phyloP scores from a whole-genome alignment of 1,140 invertebrate genomes.

The Drosophila paulistorum region DNA sequence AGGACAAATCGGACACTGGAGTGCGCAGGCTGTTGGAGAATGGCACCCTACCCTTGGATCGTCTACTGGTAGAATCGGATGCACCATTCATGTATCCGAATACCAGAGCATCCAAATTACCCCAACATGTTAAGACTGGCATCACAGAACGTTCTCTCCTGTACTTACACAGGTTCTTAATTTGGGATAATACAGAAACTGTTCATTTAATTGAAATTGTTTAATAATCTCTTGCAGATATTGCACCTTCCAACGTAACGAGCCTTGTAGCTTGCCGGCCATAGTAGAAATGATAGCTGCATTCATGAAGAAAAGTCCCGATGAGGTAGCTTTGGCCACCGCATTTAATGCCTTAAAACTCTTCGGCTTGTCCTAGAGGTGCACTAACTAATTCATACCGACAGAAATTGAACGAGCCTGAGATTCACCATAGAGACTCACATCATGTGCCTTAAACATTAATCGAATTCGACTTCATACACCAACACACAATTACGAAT shows the following conservation, averaged over 20 bases:
- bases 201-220: not conserved
- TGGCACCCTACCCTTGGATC: slow-evolving; percentile 91
- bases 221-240: slow-evolving; percentile 85
- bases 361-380: slow-evolving; percentile 91
- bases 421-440: slow-evolving; percentile 75
- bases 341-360: slow-evolving; percentile 97
- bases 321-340: slow-evolving; percentile 95
- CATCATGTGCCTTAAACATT: slow-evolving; percentile 72
- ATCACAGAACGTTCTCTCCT: slow-evolving; percentile 90
- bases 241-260: slow-evolving; percentile 97
- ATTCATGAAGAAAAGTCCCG: slow-evolving; percentile 92
- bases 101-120: slow-evolving; percentile 95
- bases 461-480: slow-evolving; percentile 66
- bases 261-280: slow-evolving; percentile 96
- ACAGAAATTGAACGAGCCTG: slow-evolving; percentile 59
- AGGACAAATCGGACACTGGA: slow-evolving; percentile 94
- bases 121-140: slow-evolving; percentile 92
- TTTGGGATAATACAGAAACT: not conserved
- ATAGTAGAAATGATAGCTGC: slow-evolving; percentile 97
- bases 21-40: slow-evolving; percentile 92
- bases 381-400: slow-evolving; percentile 33
- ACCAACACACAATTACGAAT: slow-evolving; percentile 52
- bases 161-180: slow-evolving; percentile 78
- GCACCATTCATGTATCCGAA: slow-evolving; percentile 98
- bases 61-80: slow-evolving; percentile 95